These are phyloP conservation scores for Malachius bipustulatus DNA, from an alignment of 2,888 invertebrate species.

Conservation along the genomic window DNA sequence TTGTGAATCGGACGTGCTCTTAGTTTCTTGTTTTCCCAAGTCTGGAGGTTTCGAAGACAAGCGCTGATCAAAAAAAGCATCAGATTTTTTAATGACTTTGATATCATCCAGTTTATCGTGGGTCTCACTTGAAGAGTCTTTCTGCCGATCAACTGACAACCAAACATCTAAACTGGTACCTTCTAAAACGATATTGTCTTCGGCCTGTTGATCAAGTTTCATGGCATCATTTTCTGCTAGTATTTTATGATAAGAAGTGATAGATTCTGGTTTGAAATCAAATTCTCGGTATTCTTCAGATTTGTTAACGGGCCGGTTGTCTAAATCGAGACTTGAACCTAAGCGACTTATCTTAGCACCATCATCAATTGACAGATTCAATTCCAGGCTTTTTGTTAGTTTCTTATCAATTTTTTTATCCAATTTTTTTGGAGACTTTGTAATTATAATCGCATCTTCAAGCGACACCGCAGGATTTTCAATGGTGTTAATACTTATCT, in stretches of 20 bases:
- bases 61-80: slow-evolving; percentile 37
- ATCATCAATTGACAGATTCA: slow-evolving; percentile 40
- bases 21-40: slow-evolving; percentile 31
- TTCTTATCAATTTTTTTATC: slow-evolving; percentile 42
- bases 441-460: slow-evolving; percentile 64
- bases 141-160: slow-evolving; percentile 35
- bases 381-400: slow-evolving; percentile 52
- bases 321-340: slow-evolving; percentile 37
- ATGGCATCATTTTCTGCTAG: slow-evolving; percentile 27
- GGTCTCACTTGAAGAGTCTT: slow-evolving; percentile 30
- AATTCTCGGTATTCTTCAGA: slow-evolving; percentile 27
- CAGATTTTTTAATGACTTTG: slow-evolving; percentile 31
- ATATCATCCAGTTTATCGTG: slow-evolving; percentile 30
- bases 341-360: slow-evolving; percentile 31
- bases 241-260: slow-evolving; percentile 25
- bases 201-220: slow-evolving; percentile 20
- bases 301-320: slow-evolving; percentile 28
- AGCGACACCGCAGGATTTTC: slow-evolving; percentile 33
- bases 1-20: slow-evolving; percentile 35
- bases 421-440: slow-evolving; percentile 60
- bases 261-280: slow-evolving; percentile 31
- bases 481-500: slow-evolving; percentile 57
- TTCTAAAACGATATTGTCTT: slow-evolving; percentile 33
- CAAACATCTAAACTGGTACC: slow-evolving; percentile 38
- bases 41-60: slow-evolving; percentile 33